Conservation (phyloP, 1,140 invertebrate genomes). For the Popillia japonica region DNA sequence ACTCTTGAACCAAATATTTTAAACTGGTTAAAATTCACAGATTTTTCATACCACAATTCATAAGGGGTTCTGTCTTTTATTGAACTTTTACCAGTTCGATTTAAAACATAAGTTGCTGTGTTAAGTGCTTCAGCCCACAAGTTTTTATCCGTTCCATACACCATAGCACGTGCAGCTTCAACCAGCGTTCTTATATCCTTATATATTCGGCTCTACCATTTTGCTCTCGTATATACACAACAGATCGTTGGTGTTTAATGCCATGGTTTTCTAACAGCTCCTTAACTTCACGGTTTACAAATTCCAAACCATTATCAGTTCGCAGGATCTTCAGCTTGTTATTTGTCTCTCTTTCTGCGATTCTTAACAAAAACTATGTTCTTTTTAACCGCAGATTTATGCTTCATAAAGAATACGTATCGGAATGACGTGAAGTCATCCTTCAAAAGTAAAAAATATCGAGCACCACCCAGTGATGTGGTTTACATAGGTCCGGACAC, state of each 20-base stretch:
- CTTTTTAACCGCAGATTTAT: conserved; percentile 54
- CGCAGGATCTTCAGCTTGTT: too few species aligned
- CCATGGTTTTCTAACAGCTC: too few species aligned
- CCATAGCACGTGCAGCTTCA: too few species aligned
- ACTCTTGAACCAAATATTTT: conserved; percentile 42
- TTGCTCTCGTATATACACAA: too few species aligned
- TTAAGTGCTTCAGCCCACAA: conserved; percentile 57
- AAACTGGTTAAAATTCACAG: conserved; percentile 41
- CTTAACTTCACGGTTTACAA: too few species aligned
- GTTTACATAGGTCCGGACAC: conserved; percentile 49
- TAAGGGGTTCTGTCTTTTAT: conserved; percentile 47
- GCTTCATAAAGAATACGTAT: conserved; percentile 55
- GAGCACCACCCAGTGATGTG: conserved; percentile 50
- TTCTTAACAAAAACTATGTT: too few species aligned
- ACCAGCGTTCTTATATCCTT: too few species aligned
- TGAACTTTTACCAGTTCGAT: conserved; percentile 50
- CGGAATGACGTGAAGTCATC: conserved; percentile 53
- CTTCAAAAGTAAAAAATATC: conserved; percentile 56
- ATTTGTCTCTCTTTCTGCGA: too few species aligned
- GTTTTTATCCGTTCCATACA: conserved; percentile 42
- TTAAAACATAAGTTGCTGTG: conserved; percentile 52
- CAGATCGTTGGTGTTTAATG: too few species aligned
- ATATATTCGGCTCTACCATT: too few species aligned
- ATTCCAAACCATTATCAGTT: too few species aligned
- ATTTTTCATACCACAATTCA: conserved; percentile 49